A percentile compares a stretch with the other conserved stretches of the same genome.
phyloP scores from a whole-genome alignment of 1,140 invertebrate species.

The Bradynema listronoti region DNA sequence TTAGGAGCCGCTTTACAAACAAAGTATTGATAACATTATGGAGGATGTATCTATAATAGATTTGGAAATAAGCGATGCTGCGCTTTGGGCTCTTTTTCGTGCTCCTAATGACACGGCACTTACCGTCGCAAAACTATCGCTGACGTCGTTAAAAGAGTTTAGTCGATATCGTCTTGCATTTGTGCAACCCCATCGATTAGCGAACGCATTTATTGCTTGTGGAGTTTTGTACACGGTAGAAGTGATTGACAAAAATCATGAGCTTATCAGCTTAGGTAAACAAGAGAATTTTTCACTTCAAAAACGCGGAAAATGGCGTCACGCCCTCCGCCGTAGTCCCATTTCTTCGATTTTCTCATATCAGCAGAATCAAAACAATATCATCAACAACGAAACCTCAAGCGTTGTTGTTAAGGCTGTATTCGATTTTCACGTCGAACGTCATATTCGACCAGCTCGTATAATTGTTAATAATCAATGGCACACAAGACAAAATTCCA shows the following conservation, averaged over 20 bases:
- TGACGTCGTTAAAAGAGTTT: slow-evolving; percentile 20
- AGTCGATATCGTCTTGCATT: slow-evolving; percentile 17
- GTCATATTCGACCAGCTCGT: not conserved
- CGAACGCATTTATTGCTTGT: slow-evolving; percentile 18
- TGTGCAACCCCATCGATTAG: not conserved
- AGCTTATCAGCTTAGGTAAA: not conserved
- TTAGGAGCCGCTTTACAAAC: slow-evolving; percentile 1
- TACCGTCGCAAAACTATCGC: slow-evolving; percentile 22
- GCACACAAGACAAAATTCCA: slow-evolving; percentile 5
- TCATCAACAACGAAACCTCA: not conserved
- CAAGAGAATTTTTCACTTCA: no score
- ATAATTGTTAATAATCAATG: not conserved
- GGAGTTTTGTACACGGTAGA: slow-evolving; percentile 16
- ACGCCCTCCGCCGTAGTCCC: no score
- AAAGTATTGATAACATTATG: no score
- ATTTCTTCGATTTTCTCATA: no score
- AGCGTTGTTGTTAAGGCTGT: slow-evolving; percentile 5
- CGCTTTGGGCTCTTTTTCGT: slow-evolving; percentile 20
- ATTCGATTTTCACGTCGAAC: slow-evolving; percentile 18
- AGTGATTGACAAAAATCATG: not conserved
- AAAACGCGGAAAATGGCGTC: no score
- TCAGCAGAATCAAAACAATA: no score
- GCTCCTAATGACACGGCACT: slow-evolving; percentile 5
- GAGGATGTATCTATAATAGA: slow-evolving; percentile 12
- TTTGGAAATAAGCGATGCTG: slow-evolving; percentile 17